Evolutionary conservation across 2,888 invertebrate genomes (phyloP).

Genomic region (Oegoconia quadripuncta): DNA sequence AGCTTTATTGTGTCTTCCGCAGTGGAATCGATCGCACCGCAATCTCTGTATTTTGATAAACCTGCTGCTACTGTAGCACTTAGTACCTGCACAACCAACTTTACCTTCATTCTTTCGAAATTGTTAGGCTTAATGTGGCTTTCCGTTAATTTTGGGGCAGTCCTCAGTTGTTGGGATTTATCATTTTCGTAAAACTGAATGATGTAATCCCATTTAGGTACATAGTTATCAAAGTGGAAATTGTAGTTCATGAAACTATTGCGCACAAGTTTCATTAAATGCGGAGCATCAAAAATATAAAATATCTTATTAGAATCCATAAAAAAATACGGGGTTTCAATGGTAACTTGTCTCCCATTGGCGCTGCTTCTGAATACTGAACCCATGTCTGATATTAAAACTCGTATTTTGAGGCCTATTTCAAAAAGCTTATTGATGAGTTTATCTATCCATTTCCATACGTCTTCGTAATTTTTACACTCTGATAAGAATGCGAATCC

Average conservation of each 20-base stretch:
- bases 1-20: constrained; percentile 17
- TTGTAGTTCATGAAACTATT: constrained; percentile 27
- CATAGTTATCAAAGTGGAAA: constrained; percentile 22
- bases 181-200: constrained; percentile 24
- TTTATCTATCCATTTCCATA: constrained; percentile 27
- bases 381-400: constrained; percentile 23
- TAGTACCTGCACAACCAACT: constrained; percentile 29
- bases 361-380: constrained; percentile 21
- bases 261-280: constrained; percentile 29
- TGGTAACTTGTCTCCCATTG: constrained; percentile 1
- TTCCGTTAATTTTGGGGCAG: constrained; percentile 31
- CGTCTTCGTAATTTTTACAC: constrained; percentile 14
- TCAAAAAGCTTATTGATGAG: constrained; percentile 22
- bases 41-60: constrained; percentile 21
- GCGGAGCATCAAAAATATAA: constrained; percentile 32
- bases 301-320: constrained; percentile 11
- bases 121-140: constrained; percentile 29
- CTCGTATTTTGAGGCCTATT: constrained; percentile 26
- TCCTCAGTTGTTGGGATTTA: constrained; percentile 19
- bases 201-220: constrained; percentile 2
- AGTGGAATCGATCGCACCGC: constrained; percentile 12
- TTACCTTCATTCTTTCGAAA: constrained; percentile 17
- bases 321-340: constrained; percentile 1
- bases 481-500: constrained; percentile 23
- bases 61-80: constrained; percentile 32